Evolutionary conservation across 2,113 vertebrate species (phyloP).

Genomic region (Penelope pileata): DNA sequence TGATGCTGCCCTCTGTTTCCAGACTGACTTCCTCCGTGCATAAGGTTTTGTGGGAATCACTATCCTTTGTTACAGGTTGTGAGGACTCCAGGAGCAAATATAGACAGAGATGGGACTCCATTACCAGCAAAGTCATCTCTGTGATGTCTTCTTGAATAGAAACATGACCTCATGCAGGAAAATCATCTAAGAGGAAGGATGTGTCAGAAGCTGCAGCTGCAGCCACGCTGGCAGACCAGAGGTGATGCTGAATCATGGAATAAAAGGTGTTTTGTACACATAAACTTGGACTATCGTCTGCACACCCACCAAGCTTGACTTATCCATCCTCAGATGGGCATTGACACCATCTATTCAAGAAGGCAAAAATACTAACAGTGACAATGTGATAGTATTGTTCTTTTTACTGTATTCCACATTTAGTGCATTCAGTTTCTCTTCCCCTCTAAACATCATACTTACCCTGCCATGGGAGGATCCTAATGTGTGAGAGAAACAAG

Average conservation of each 20-base stretch:
- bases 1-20: neutral
- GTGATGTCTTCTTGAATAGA: neutral
- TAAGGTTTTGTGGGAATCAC: neutral
- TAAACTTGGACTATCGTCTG: neutral
- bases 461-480: neutral
- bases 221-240: neutral
- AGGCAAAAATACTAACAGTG: neutral
- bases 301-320: neutral
- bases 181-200: neutral
- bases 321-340: neutral
- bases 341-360: neutral
- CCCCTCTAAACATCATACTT: neutral
- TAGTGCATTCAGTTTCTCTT: neutral
- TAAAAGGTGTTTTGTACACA: neutral
- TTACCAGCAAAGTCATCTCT: neutral
- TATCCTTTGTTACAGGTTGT: neutral
- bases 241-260: neutral
- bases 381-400: neutral
- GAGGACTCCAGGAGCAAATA: neutral
- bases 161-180: neutral
- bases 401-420: neutral
- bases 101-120: neutral
- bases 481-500: neutral
- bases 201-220: neutral
- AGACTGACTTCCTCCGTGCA: neutral